Evolutionary conservation across 2,797 vertebrate genomes (phyloP), one percentile per base, ranked within the genome.

Genomic region (Momotus momota): DNA sequence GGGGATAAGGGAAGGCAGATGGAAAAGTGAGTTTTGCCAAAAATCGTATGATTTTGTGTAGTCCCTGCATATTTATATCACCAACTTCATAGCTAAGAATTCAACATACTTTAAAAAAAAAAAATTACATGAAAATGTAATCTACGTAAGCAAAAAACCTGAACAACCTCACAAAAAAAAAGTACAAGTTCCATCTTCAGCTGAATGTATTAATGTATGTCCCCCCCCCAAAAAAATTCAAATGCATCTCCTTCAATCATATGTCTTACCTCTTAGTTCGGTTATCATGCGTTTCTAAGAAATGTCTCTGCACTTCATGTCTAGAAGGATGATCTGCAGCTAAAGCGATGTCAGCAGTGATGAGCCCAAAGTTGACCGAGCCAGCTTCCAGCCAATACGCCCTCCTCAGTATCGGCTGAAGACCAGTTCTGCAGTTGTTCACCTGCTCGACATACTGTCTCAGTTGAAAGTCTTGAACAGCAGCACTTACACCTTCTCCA

Each of bases 301-400:
- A 99, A 54, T 98, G 98, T 83, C 99, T 98, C 96, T 99, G 99
- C 45, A 99, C 99, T 94, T 99, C 99, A 57, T 99, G 99, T 93
- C 99, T 99, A 60, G 98, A 98, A 31, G 98, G 98, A 97, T 99
- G 99, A 96, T 99, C 99, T 16, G 99, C 99, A 20, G 99, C 99
- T 92, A 99, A 98, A 33, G 99, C 99, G 1, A 99, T 96, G 94
- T 99, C 99, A 45, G 99, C 99, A 21, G 99, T 99, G 93, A 99
- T 98, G 86, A 99, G 99, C 93, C 99, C 99, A 88, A 99, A 97
- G 96, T 97, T 99, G 97, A 99, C 98, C 20, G 99, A 99, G 67
- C 99, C 99, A 8, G 99, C 99, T 98, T 99, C 99, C 48, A 99
- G 98, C 99, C 99, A 99, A 75, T 98, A 98, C 3, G 99, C 99